Base-by-base conservation (phyloP, 2,113 vertebrate species). In the Pteropus alecto region DNA sequence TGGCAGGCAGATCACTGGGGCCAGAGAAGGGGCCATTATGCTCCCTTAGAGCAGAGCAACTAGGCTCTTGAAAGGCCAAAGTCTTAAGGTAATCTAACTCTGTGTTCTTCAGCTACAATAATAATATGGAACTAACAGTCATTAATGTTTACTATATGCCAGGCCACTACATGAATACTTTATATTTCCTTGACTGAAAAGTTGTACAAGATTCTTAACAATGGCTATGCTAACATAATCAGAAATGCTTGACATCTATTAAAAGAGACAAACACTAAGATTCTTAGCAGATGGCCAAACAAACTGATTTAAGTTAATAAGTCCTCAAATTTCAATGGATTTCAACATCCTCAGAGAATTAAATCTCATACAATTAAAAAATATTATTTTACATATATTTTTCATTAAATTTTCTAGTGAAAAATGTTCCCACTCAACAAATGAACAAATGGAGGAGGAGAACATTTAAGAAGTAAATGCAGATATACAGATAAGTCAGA, bases 241-340 rank as follows among this genome's bases (percentile, higher is more conserved):
- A 96, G 41, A 94, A 74, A 88, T 81, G 60, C 1, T 79, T 88
- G 70, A 51, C 26, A 94, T 22, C 48, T 91, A 94, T 26, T 81
- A 38, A 86, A 85, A 95, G 67, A 97, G 87, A 58, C 18, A 93
- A 93, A 94, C 26, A 67, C 86, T 92, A 92, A 43, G 56, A 71
- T 91, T 79, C 16, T 94, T 46, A 65, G 16, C 41, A 96, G 30
- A 92, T 38, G 13, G 51, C 58, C 90, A 86, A 93, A 95, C 48
- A 85, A 74, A 38, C 60, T 87, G 3, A 92, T 35, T 88, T 78
- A 70, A 86, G 30, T 38, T 43, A 92, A 78, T 67, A 90, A 92
- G 83, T 86, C 5, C 61, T 96, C 48, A 78, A 90, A 90, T 94
- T 87, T 94, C 19, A 89, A 2, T 79, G 16, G 24, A 96, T 94